Conservation (phyloP, 1,140 invertebrate genomes). For the Bombus pascuorum region DNA sequence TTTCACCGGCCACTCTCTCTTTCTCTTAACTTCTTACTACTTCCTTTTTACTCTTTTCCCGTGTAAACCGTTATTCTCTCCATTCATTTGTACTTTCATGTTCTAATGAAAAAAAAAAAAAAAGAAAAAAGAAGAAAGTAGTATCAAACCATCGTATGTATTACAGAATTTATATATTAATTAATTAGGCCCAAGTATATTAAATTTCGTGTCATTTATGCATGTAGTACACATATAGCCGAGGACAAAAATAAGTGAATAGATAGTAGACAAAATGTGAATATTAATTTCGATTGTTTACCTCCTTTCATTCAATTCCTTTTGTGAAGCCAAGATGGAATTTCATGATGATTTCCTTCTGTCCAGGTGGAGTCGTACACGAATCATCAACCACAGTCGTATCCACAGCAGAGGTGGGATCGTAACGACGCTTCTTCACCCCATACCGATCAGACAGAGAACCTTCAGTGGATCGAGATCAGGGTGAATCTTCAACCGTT, state of each 20-base stretch:
- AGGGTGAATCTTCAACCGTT: conserved; percentile 70
- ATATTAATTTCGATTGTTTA: no score
- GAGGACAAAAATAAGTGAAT: neutral
- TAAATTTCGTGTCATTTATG: neutral
- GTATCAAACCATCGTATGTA: neutral
- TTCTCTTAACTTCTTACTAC: neutral
- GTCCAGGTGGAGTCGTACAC: conserved; percentile 52
- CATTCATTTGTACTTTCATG: neutral
- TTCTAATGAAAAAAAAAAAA: neutral
- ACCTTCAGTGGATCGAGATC: conserved; percentile 71
- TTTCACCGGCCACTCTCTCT: conserved; percentile 46
- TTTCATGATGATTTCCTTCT: conserved; percentile 54
- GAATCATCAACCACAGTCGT: conserved; percentile 37
- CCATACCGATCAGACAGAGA: conserved; percentile 20
- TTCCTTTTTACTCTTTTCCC: neutral
- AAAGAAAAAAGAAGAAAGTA: neutral
- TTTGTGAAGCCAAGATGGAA: neutral
- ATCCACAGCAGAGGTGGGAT: conserved; percentile 55
- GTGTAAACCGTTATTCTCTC: neutral
- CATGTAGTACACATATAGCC: no score
- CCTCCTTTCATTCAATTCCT: no score
- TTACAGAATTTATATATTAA: neutral
- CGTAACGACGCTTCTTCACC: conserved; percentile 34
- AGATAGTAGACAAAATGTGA: no score
- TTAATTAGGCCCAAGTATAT: neutral